Conservation (phyloP, 1,140 invertebrate species). For the Oncopodura yosiiana region DNA sequence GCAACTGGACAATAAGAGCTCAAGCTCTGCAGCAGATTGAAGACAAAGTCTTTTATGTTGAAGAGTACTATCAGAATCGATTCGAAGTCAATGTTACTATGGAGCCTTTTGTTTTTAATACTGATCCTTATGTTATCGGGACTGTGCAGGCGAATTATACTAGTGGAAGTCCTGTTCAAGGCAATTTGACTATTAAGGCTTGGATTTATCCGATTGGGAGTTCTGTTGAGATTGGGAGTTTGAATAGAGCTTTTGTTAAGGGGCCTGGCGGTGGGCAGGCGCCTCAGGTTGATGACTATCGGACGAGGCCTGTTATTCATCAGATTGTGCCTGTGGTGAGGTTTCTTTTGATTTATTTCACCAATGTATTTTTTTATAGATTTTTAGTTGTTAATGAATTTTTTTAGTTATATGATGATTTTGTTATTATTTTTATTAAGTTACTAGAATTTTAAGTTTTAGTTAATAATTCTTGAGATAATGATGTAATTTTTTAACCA, state of each 20-base stretch:
- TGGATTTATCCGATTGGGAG: conserved; percentile 58
- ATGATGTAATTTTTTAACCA: too few relatives aligned
- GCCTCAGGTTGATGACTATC: too few relatives aligned
- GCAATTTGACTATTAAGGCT: conserved; percentile 75
- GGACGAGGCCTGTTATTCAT: conserved; percentile 26
- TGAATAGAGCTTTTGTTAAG: too few relatives aligned
- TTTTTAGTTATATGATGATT: too few relatives aligned
- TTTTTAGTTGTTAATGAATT: too few relatives aligned
- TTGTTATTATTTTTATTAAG: too few relatives aligned
- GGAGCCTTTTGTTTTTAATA: conserved; percentile 83
- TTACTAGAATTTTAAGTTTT: too few relatives aligned
- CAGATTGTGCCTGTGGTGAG: conserved; percentile 24
- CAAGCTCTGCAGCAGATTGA: conserved; percentile 78
- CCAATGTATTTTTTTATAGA: too few relatives aligned
- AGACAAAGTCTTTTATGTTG: conserved; percentile 73
- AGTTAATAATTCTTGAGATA: too few relatives aligned
- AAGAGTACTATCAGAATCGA: conserved; percentile 88
- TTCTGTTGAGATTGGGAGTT: too few relatives aligned
- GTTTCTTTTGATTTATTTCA: too few relatives aligned
- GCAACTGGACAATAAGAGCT: conserved; percentile 81
- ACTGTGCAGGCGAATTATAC: conserved; percentile 88
- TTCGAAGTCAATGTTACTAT: conserved; percentile 87
- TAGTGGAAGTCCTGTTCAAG: conserved; percentile 66
- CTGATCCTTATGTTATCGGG: conserved; percentile 68
- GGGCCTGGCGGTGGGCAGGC: too few relatives aligned